Percentiles rank a stretch among this genome's conserved stretches.
Evolutionary conservation across 2,888 invertebrate species (phyloP).

Genomic region (Apotomis capreana): DNA sequence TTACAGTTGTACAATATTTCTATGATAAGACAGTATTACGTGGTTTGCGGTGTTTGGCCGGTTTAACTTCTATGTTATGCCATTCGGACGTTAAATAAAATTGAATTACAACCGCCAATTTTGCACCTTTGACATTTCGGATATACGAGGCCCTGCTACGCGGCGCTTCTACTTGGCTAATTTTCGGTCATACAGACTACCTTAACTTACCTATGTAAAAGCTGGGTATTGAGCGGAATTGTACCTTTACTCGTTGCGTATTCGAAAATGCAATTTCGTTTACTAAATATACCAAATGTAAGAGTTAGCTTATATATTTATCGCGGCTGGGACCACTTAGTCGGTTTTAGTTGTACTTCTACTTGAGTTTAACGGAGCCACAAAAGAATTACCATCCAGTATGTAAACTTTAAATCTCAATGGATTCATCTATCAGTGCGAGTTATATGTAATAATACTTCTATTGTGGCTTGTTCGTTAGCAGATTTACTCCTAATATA

Average conservation of each 20-base stretch:
- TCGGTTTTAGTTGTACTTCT: constrained; percentile 48
- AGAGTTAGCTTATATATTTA: constrained; percentile 34
- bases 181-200: too few relatives aligned
- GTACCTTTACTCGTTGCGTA: background rate
- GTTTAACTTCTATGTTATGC: too few relatives aligned
- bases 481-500: constrained; percentile 12
- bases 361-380: constrained; percentile 4
- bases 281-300: constrained; percentile 39
- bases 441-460: background rate
- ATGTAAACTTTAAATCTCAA: background rate
- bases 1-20: too few relatives aligned
- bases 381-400: constrained; percentile 2
- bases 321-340: constrained; percentile 57
- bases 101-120: too few relatives aligned
- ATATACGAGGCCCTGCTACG: too few relatives aligned
- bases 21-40: too few relatives aligned
- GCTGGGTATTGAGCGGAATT: background rate
- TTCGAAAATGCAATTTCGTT: constrained; percentile 33
- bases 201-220: too few relatives aligned
- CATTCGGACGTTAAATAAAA: too few relatives aligned
- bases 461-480: constrained; percentile 6
- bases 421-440: background rate
- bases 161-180: background rate
- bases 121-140: too few relatives aligned
- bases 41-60: too few relatives aligned